These are phyloP conservation scores for Synergus umbraculus DNA, from an alignment of 2,888 invertebrate genomes.

Conservation along the genomic window DNA sequence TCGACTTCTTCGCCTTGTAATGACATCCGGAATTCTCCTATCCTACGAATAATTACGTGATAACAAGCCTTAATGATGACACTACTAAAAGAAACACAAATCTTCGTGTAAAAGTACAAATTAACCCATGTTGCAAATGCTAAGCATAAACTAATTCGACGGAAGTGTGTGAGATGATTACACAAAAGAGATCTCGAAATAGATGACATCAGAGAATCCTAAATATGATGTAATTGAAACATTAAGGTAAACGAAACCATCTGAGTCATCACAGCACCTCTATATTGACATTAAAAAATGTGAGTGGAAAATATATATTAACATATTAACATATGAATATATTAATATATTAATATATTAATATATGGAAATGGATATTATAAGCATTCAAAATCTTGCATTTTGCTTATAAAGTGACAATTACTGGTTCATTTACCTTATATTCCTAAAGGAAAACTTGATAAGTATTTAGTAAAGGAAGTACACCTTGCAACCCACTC, in stretches of 20 bases:
- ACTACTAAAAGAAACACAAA: background rate
- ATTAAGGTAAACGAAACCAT: too few relatives aligned
- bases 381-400: too few relatives aligned
- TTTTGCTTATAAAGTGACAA: too few relatives aligned
- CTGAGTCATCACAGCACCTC: too few relatives aligned
- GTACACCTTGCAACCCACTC: background rate
- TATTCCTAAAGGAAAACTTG: background rate
- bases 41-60: constrained; percentile 50
- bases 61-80: constrained; percentile 49
- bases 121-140: background rate
- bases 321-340: too few relatives aligned
- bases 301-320: too few relatives aligned
- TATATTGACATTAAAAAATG: too few relatives aligned
- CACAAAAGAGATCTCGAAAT: background rate
- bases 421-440: too few relatives aligned
- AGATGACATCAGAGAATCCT: background rate
- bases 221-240: background rate
- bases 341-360: too few relatives aligned
- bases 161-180: background rate
- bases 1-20: background rate
- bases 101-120: background rate
- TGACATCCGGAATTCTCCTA: constrained; percentile 37
- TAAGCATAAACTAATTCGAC: background rate
- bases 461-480: background rate
- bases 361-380: too few relatives aligned